Evolutionary conservation across 2,888 invertebrate genomes (phyloP), one percentile per base, ranked within the genome.

Genomic region (Lottia gigantea): DNA sequence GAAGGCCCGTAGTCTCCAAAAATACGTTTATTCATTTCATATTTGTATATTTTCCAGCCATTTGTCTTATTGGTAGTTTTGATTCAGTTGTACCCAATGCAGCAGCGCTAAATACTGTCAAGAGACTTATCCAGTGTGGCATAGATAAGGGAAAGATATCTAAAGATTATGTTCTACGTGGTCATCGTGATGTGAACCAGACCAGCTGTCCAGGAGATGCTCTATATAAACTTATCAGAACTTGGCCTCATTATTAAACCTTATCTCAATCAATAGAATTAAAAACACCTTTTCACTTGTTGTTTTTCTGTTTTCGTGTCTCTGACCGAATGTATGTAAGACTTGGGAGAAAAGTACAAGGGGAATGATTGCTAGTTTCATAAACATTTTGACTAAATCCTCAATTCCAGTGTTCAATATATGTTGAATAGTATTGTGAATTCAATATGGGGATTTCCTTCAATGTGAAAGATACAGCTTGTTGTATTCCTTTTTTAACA

Each of bases 61-160:
- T 87, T n/a, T 84, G 82, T 46, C 75, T 84, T 15, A 82, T 86
- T 66, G 86, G 86, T 16, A 78, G 81, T 68, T 86, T 81, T 74
- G 76, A 72, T 1, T 67, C 75, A 31, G 74, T 76, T 16, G 66
- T 73, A 45, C 86, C 86, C 8, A 82, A 80, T 55, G 70, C 79
- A 31, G 73, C 72, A 0, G 84, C 85, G 23, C 65, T 84, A 11
- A 76, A 79, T 26, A 78, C 83, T 15, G 76, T 83, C 16, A 80
- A 80, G 66, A 76, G 78, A 49, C 66, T 86, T 63, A 82, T 86
- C 46, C 31, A 76, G 31, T 85, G 85, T 73, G 84, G 80, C 12
- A 67, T 77, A 6, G 72, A 75, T 6, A 73, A 79, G 73, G 78
- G 75, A 16, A 75, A 83, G 66, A 76, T 85, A 15, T 71, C 72